Evolutionary conservation across 2,888 invertebrate species (phyloP).

Genomic region (Tipula unca): DNA sequence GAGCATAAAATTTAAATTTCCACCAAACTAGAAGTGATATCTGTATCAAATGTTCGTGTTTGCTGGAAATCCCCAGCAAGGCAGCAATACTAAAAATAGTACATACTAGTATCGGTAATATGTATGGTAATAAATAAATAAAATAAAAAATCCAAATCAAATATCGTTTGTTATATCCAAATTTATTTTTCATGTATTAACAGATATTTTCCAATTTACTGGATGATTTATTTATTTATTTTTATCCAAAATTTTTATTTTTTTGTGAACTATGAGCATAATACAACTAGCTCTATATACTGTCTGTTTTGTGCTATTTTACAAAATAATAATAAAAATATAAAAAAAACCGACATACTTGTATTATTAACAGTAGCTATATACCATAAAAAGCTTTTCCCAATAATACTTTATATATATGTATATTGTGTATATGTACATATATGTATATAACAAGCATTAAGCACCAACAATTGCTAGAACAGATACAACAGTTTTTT

Average conservation of each 20-base stretch:
- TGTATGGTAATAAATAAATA: not conserved
- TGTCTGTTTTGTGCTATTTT: not conserved
- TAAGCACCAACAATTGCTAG: not conserved
- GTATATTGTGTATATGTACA: not conserved
- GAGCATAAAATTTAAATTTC: not conserved
- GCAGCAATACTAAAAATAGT: too few relatives aligned
- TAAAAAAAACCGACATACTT: not conserved
- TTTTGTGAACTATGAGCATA: not conserved
- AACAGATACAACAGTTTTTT: not conserved
- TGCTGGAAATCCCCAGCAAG: not conserved
- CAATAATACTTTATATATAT: not conserved
- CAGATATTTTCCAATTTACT: constrained; percentile 8
- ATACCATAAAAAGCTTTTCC: not conserved
- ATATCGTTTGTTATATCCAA: not conserved
- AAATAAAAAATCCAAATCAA: not conserved
- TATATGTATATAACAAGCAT: not conserved
- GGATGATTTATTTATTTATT: not conserved
- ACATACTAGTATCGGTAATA: not conserved
- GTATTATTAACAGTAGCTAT: not conserved
- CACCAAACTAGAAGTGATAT: not conserved
- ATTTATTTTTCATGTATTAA: not conserved
- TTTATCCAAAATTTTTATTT: not conserved
- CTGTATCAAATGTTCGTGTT: not conserved
- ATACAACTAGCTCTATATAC: not conserved
- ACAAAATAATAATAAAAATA: not conserved